Percentiles rank a stretch among this genome's conserved stretches.
phyloP scores from a whole-genome alignment of 2,113 vertebrate genomes.

The Scatophagus argus region DNA sequence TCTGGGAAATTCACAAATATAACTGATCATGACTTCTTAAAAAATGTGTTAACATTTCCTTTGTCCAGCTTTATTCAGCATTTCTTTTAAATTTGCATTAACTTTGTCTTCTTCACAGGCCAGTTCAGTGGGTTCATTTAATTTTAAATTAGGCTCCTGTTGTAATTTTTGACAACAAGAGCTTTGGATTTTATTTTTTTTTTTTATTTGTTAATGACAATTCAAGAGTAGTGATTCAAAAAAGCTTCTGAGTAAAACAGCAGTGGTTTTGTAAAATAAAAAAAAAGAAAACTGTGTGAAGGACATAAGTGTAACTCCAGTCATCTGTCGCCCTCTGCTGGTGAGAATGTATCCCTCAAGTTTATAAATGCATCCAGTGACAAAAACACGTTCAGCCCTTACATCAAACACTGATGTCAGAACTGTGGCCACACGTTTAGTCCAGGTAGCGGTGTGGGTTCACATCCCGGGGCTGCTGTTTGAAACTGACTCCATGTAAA shows the following conservation, averaged over 20 bases:
- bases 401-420: not conserved
- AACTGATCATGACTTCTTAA: not conserved
- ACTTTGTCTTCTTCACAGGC: constrained; percentile 3
- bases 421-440: not conserved
- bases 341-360: constrained; percentile 12
- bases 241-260: not conserved
- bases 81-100: not conserved
- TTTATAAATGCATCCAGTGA: not conserved
- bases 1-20: constrained; percentile 5
- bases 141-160: not conserved
- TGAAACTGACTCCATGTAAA: constrained; percentile 56
- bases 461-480: constrained; percentile 48
- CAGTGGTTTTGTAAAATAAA: not conserved
- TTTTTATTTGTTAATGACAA: not conserved
- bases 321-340: constrained; percentile 77
- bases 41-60: constrained; percentile 3
- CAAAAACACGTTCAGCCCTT: not conserved
- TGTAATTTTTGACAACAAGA: too few relatives aligned
- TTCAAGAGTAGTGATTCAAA: not conserved
- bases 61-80: constrained; percentile 14
- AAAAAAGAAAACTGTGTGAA: too few relatives aligned
- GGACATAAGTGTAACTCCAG: not conserved
- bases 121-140: not conserved
- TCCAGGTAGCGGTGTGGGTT: constrained; percentile 31
- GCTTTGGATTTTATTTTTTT: not conserved